Base-by-base conservation (phyloP, 2,113 vertebrate species). In the Rhodinocichla rosea region DNA sequence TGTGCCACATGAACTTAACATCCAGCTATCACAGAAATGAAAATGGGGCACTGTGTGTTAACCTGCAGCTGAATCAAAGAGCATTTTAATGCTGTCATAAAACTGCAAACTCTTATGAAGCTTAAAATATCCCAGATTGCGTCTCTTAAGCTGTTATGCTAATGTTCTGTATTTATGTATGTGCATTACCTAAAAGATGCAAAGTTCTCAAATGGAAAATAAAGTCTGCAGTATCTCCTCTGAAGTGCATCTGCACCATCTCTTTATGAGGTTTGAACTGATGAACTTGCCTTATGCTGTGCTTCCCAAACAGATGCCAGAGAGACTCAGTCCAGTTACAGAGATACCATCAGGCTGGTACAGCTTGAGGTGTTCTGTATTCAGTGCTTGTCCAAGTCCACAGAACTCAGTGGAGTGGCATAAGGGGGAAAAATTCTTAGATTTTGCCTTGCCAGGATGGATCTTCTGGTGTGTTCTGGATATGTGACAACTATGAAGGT, bases 241-340 rank as follows among this genome's bases (percentile, higher is more conserved):
- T 80, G 92, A 81, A 81, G 70, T 81, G 68, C 56, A 81, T 94
- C 88, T 88, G 90, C 79, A 83, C 55, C 63, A 23, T 86, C 59
- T 95, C 67, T 96, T 90, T 74, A 75, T 1, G 5, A 55, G 70
- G 35, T 50, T 83, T 94, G 82, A 95, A 83, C 59, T 56, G 88
- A 42, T 92, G 94, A 96, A 87, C 88, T 63, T 84, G 79, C 79
- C 95, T 92, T 87, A 50, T 93, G 93, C 76, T 87, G 39, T 74
- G 79, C 75, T 76, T 93, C 92, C 87, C 73, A 35, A 88, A 67
- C 90, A 93, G 95, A 75, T 92, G 90, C 85, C 83, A 70, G 63
- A 62, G 79, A 39, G 55, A 78, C 74, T 78, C 16, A 68, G 92
- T 80, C 68, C 79, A 60, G 73, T 81, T 56, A 37, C 7, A 69